phyloP scores from a whole-genome alignment of 2,888 invertebrate species.

The Sisyra terminalis region DNA sequence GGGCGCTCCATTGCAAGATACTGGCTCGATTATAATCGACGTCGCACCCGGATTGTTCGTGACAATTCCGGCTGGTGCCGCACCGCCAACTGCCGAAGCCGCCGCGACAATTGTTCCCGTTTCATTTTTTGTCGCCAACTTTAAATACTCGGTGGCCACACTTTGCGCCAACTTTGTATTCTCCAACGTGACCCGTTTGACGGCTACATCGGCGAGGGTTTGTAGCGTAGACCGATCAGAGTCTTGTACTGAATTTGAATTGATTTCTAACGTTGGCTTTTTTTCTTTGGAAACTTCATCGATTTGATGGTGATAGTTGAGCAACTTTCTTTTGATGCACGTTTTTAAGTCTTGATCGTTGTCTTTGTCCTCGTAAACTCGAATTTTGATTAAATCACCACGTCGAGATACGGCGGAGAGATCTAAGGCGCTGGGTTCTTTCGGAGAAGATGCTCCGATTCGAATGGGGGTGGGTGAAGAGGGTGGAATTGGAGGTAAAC shows the following conservation, averaged over 20 bases:
- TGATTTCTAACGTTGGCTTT: not conserved
- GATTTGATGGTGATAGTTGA: slow-evolving; percentile 7
- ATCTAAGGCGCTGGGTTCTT: not conserved
- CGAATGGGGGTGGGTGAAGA: slow-evolving; percentile 1
- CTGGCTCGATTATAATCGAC: not conserved
- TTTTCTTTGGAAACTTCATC: slow-evolving; percentile 4
- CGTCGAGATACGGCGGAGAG: not conserved
- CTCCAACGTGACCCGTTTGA: slow-evolving; percentile 24
- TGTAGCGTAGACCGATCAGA: slow-evolving; percentile 4
- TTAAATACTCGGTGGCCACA: slow-evolving; percentile 47
- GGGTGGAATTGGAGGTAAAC: no score
- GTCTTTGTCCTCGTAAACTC: not conserved
- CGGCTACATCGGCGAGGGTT: slow-evolving; percentile 21
- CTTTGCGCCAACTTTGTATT: slow-evolving; percentile 38
- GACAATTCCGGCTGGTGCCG: no score
- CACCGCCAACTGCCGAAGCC: not conserved
- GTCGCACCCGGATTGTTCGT: no score
- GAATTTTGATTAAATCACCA: slow-evolving; percentile 12
- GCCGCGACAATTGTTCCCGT: slow-evolving; percentile 15
- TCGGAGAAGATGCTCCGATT: not conserved
- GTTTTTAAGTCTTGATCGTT: slow-evolving; percentile 5
- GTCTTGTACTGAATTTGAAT: not conserved
- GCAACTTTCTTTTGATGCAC: slow-evolving; percentile 5
- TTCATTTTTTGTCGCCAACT: slow-evolving; percentile 34
- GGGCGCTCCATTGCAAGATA: not conserved